Base-by-base conservation (phyloP, 2,888 invertebrate species). In the Neoaliturus tenellus region DNA sequence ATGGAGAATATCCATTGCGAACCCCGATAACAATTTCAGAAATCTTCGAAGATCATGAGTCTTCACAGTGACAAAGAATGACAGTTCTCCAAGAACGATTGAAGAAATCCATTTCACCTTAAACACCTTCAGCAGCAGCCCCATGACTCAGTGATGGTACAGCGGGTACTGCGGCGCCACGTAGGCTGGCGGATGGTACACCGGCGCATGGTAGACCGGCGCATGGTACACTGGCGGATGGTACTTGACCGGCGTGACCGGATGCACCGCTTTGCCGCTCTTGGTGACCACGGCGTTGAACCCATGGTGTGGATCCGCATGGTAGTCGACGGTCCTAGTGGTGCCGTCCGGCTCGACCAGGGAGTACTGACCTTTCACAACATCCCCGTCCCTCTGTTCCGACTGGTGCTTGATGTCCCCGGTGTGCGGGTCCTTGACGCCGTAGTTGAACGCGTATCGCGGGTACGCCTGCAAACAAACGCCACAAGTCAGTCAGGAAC, bases 301-400 rank as follows among this genome's bases (percentile, higher is more conserved):
- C 58, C 96, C 96, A 88, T 95, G 94, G 87, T 92, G 92, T 81
- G 94, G 93, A 90, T 96, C 95, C 12, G 96, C 95, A 0, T 93
- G 94, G 88, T 96, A 96, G 88, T 93, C 92, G 62, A 96, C 96
- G 75, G 94, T 92, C 87, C 96, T 92, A 83, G 95, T 91, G 84
- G 93, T 93, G 86, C 96, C 96, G 89, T 96, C 95, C 55, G 96
- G 94, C 89, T 96, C 95, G 51, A 95, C 93, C 39, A 96, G 90
- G 14, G 90, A 90, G 87, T 91, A 91, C 85, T 90, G 91, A 89
- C 95, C 95, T 90, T 93, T 93, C 17, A 96, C 95, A 0, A 93
- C 92, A 88, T 95, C 95, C 0, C 96, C 96, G 88, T 95, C 93
- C 82, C 96, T 92, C 14, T 93, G 92, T 89, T 96, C 95, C 87